Evolutionary conservation across 2,113 vertebrate genomes (phyloP).

Genomic region (Alectura lathami): DNA sequence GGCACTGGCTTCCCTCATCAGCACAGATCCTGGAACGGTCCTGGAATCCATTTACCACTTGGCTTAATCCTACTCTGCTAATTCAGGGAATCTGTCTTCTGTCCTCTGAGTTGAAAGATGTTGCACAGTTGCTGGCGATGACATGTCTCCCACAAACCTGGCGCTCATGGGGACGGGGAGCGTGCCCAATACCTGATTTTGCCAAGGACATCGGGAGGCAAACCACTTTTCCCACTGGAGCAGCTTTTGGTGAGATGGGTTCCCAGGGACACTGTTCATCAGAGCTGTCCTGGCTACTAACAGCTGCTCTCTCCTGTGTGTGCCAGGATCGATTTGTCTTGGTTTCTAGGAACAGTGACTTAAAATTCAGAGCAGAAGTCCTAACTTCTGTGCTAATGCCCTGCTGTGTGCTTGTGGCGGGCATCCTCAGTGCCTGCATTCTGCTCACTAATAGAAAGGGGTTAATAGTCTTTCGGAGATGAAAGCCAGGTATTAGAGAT

Average conservation of each 20-base stretch:
- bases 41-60: slow-evolving; percentile 58
- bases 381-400: neutral
- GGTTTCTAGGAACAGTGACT: neutral
- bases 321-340: neutral
- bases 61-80: slow-evolving; percentile 51
- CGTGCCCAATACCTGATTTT: neutral
- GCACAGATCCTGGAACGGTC: slow-evolving; percentile 17
- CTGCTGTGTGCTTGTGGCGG: neutral
- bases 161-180: neutral
- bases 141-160: neutral
- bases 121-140: slow-evolving; percentile 29
- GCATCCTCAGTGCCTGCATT: neutral
- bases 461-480: neutral
- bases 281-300: neutral
- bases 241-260: neutral
- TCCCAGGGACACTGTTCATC: fast-evolving
- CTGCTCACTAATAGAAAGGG: neutral
- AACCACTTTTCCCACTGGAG: neutral
- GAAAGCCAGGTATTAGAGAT: neutral
- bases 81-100: slow-evolving; percentile 48
- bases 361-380: neutral
- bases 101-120: slow-evolving; percentile 19
- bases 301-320: neutral
- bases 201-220: slow-evolving; percentile 42
- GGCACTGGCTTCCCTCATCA: neutral